A percentile compares a stretch with the other conserved stretches of the same genome.
Evolutionary conservation across 2,797 vertebrate genomes (phyloP).

Genomic region (Tachyglossus aculeatus): DNA sequence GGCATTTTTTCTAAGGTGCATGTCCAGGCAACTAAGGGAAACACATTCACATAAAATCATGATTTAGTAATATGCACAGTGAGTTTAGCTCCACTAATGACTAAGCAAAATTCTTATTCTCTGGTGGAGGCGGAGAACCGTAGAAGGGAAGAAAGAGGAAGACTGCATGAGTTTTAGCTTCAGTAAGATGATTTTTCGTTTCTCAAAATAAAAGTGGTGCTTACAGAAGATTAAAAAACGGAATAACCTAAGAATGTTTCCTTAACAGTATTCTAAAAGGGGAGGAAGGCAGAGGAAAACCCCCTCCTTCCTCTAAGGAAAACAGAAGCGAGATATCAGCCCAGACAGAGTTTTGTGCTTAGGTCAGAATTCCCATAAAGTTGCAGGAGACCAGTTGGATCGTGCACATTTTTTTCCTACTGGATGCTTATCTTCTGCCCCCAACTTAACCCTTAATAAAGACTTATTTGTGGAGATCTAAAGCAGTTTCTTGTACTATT

Average conservation of each 20-base stretch:
- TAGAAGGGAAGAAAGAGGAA: background rate
- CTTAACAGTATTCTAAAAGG: background rate
- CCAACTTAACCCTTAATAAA: background rate
- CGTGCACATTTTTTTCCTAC: background rate
- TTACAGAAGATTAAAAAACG: too few species aligned
- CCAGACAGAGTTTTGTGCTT: too few species aligned
- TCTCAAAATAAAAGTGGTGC: too few species aligned
- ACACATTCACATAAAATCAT: background rate
- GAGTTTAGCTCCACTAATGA: background rate
- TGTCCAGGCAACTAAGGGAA: background rate
- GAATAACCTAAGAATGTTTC: too few species aligned
- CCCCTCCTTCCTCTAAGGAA: background rate
- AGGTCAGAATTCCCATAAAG: background rate
- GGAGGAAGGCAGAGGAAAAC: background rate
- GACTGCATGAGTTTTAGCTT: background rate
- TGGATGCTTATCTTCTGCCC: background rate
- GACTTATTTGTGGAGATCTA: background rate
- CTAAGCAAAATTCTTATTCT: background rate
- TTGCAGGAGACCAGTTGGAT: background rate
- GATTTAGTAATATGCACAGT: conserved; percentile 3
- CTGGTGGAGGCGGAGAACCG: conserved; percentile 11
- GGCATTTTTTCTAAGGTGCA: background rate
- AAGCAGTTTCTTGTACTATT: background rate
- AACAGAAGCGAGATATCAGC: too few species aligned
- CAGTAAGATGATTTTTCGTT: too few species aligned